Evolutionary conservation across 1,140 invertebrate species (phyloP).

Genomic region (Conus betulinus): DNA sequence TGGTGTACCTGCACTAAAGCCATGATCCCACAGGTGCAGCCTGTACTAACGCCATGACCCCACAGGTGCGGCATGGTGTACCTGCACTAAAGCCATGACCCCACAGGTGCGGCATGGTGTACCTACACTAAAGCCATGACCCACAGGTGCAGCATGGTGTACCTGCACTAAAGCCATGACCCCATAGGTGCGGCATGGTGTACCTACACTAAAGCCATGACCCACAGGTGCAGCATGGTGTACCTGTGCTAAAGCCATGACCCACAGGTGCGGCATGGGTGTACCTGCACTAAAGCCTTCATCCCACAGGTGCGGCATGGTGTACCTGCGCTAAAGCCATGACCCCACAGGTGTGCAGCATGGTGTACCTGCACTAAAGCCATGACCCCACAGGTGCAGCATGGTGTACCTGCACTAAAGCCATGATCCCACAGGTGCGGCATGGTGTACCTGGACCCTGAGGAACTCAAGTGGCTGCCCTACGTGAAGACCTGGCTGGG

Average conservation of each 20-base stretch:
- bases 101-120: too few relatives aligned
- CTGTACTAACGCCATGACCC: too few relatives aligned
- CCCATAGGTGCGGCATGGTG: too few relatives aligned
- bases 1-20: too few relatives aligned
- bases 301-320: neutral
- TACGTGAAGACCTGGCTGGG: conserved; percentile 74
- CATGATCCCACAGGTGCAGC: too few relatives aligned
- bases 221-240: conserved; percentile 12
- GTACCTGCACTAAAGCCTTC: neutral
- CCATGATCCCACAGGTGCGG: conserved; percentile 69
- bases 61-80: too few relatives aligned
- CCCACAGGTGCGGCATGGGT: conserved; percentile 10
- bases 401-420: conserved; percentile 18
- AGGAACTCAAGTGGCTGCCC: conserved; percentile 75
- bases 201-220: too few relatives aligned
- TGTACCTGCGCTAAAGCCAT: neutral
- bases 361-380: neutral
- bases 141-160: too few relatives aligned
- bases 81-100: too few relatives aligned
- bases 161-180: too few relatives aligned
- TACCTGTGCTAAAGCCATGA: neutral
- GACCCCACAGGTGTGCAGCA: conserved; percentile 2
- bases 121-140: too few relatives aligned
- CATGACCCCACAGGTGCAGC: neutral
- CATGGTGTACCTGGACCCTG: conserved; percentile 76